Evolutionary conservation across 2,797 vertebrate species (phyloP).

Genomic region (Toxotes lorentzi): DNA sequence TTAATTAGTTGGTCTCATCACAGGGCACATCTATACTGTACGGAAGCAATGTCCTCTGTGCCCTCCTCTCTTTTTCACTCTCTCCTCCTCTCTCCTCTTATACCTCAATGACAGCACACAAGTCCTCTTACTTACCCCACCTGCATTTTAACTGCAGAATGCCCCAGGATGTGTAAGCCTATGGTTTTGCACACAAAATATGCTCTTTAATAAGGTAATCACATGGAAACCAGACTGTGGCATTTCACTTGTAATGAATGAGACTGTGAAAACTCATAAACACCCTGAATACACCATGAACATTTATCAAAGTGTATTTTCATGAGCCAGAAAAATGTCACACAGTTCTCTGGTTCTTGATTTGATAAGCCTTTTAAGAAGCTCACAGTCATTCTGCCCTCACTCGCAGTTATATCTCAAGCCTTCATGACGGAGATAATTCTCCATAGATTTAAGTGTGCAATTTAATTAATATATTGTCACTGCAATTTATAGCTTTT

Average conservation of each 20-base stretch:
- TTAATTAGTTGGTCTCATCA: constrained; percentile 84
- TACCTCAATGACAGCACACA: constrained; percentile 55
- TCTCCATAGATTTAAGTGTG: constrained; percentile 71
- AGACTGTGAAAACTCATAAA: constrained; percentile 43
- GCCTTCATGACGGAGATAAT: constrained; percentile 58
- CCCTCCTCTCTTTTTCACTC: constrained; percentile 68
- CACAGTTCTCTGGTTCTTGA: constrained; percentile 50
- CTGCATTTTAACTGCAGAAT: constrained; percentile 63
- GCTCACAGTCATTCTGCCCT: constrained; percentile 53
- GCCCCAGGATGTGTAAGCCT: constrained; percentile 35
- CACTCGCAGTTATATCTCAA: constrained; percentile 50
- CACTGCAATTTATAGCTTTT: constrained; percentile 77
- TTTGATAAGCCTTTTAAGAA: constrained; percentile 74
- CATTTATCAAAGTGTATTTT: constrained; percentile 57
- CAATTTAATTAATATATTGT: constrained; percentile 80
- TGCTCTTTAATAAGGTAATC: constrained; percentile 64
- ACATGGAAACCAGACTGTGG: constrained; percentile 33
- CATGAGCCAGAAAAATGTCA: constrained; percentile 57
- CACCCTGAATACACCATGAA: constrained; percentile 21
- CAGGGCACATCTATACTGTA: constrained; percentile 78
- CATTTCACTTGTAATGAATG: constrained; percentile 47
- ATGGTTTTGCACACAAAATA: constrained; percentile 51
- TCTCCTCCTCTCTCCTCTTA: constrained; percentile 49
- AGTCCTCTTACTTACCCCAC: constrained; percentile 51
- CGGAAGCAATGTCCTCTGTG: constrained; percentile 74